These are phyloP conservation scores for Callitettix versicolor DNA, from an alignment of 1,140 invertebrate genomes.

Conservation along the genomic window DNA sequence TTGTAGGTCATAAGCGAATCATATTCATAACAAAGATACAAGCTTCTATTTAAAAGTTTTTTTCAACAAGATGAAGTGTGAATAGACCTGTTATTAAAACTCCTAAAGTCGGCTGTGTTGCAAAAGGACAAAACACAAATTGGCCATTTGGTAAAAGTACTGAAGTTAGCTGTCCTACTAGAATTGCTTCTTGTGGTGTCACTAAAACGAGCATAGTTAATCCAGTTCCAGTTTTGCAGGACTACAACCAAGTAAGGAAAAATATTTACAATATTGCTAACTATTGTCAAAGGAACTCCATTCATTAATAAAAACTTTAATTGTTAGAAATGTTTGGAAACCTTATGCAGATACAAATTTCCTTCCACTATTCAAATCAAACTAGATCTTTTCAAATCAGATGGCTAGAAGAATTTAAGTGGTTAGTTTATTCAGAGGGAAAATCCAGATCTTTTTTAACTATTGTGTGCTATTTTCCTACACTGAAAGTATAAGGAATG, in stretches of 20 bases:
- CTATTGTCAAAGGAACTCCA: slow-evolving; percentile 1
- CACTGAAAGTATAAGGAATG: neutral
- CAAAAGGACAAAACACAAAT: neutral
- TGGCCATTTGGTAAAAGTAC: neutral
- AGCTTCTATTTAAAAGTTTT: neutral
- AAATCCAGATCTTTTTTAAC: neutral
- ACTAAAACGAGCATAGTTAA: neutral
- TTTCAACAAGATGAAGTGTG: neutral
- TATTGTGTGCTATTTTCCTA: slow-evolving; percentile 7
- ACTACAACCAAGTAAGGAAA: neutral
- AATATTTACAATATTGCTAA: neutral
- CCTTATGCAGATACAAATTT: neutral
- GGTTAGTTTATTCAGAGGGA: slow-evolving; percentile 4
- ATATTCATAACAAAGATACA: neutral
- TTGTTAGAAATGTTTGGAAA: neutral
- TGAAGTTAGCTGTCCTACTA: neutral
- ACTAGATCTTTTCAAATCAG: neutral
- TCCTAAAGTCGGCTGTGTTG: neutral
- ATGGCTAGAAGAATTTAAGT: slow-evolving; percentile 8
- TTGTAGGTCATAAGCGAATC: no score
- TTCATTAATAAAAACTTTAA: neutral
- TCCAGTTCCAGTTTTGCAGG: neutral
- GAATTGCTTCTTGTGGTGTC: neutral
- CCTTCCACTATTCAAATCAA: neutral
- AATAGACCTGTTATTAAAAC: neutral